Percentiles rank a stretch among this genome's conserved stretches.
Evolutionary conservation across 2,797 vertebrate genomes (phyloP).

Genomic region (Chromobotia macracanthus): DNA sequence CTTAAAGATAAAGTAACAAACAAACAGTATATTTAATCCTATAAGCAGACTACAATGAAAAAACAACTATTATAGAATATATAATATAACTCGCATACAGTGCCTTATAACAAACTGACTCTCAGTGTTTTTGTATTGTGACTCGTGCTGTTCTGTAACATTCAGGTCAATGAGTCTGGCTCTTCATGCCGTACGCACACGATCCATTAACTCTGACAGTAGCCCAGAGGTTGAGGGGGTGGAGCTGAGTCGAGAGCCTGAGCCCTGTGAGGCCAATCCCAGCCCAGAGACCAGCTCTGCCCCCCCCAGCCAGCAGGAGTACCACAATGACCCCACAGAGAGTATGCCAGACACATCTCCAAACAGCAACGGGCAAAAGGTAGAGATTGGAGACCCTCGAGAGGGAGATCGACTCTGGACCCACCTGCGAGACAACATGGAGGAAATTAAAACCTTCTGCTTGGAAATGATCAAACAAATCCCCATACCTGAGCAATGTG

Average conservation of each 20-base stretch:
- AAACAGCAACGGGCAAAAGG: slow-evolving; percentile 50
- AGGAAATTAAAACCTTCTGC: slow-evolving; percentile 82
- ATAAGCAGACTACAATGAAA: too few species aligned
- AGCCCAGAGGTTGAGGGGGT: slow-evolving; percentile 71
- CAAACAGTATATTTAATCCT: too few species aligned
- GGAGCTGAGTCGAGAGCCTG: slow-evolving; percentile 70
- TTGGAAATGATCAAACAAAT: slow-evolving; percentile 82
- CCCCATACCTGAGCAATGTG: slow-evolving; percentile 87
- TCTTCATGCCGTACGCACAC: slow-evolving; percentile 75
- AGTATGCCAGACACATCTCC: slow-evolving; percentile 39
- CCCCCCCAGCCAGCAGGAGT: slow-evolving; percentile 50
- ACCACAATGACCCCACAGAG: slow-evolving; percentile 53
- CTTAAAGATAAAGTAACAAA: too few species aligned
- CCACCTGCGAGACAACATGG: slow-evolving; percentile 83
- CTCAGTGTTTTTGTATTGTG: not conserved
- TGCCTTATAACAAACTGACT: not conserved
- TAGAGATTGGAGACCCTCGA: slow-evolving; percentile 54
- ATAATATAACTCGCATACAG: not conserved
- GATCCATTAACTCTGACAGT: slow-evolving; percentile 74
- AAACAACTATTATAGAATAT: too few species aligned
- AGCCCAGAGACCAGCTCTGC: slow-evolving; percentile 64
- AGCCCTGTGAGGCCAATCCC: slow-evolving; percentile 70
- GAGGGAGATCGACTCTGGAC: slow-evolving; percentile 83
- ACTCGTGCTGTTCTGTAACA: slow-evolving; percentile 22
- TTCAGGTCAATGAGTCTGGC: slow-evolving; percentile 90